These are phyloP conservation scores for Porites cylindrica DNA, from an alignment of 92 coral and sea anemone genomes.

Conservation along the genomic window DNA sequence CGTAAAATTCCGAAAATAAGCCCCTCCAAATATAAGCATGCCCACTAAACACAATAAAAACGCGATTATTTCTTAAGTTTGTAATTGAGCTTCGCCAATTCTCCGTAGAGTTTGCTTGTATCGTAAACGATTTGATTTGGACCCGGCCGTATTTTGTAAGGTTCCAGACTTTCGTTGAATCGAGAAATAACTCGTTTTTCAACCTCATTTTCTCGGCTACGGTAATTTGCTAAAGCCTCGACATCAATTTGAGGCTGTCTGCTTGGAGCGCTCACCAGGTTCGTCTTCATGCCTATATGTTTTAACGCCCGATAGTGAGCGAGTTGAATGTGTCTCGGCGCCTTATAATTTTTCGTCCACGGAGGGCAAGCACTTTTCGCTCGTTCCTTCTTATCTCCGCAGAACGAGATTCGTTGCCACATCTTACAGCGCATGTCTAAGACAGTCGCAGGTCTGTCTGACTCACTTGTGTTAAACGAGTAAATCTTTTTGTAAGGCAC, in stretches of 20 bases:
- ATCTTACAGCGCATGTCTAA: slow-evolving; percentile 83
- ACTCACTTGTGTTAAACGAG: slow-evolving; percentile 69
- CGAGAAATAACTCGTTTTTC: slow-evolving; percentile 72
- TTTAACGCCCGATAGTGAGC: slow-evolving; percentile 84
- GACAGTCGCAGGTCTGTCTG: slow-evolving; percentile 76
- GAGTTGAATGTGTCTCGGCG: slow-evolving; percentile 75
- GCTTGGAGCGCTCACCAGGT: slow-evolving; percentile 77
- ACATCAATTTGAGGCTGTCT: slow-evolving; percentile 87
- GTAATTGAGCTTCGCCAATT: slow-evolving; percentile 27
- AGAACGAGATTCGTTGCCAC: slow-evolving; percentile 84
- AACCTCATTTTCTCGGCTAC: slow-evolving; percentile 65
- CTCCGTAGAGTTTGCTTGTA: slow-evolving; percentile 61
- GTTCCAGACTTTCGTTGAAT: slow-evolving; percentile 75
- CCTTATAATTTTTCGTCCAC: slow-evolving; percentile 53
- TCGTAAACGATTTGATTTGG: slow-evolving; percentile 75
- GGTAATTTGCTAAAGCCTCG: slow-evolving; percentile 68
- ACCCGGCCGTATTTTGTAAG: slow-evolving; percentile 74
- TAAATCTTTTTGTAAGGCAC: slow-evolving; percentile 88
- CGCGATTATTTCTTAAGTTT: background rate
- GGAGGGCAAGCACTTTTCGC: slow-evolving; percentile 85
- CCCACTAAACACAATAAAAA: too few relatives aligned
- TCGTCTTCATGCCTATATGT: slow-evolving; percentile 73
- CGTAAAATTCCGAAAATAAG: too few relatives aligned
- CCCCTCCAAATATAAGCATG: too few relatives aligned
- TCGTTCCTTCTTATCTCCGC: slow-evolving; percentile 68